Base-by-base conservation (phyloP, 2,113 vertebrate genomes). In the Progne subis region DNA sequence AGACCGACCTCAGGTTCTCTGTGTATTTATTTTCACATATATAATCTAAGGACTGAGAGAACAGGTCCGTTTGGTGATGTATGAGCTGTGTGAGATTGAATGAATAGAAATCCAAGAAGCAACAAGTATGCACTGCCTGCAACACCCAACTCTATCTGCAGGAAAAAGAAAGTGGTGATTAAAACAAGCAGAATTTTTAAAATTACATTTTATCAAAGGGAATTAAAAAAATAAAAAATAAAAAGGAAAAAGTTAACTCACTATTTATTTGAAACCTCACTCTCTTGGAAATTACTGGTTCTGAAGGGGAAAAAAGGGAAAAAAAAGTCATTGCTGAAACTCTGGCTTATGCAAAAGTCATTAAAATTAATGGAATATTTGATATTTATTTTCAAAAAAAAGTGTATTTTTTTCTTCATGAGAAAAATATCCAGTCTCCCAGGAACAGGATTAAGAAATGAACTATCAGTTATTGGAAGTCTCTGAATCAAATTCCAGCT, bases 401-500 rank as follows among this genome's bases (percentile, higher is more conserved):
- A 64, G 7, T 44, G 5, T 37, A 29, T 64, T 69, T 90, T 90
- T 65, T 86, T 57, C 52, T 75, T 39, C 67, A 43, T 29, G 24
- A 79, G 26, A 82, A 88, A 85, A 86, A 63, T 34, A 5, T 18
- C 31, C 49, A 88, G n/a, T 56, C 84, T 86, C 61, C 24, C 47
- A 67, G 39, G 76, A 75, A 37, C 12, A 55, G 32, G 68, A 50
- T 91, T 94, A 88, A 91, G 78, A 90, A 93, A 74, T 75, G 96
- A 91, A 25, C 84, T 77, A 81, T 84, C 65, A 60, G 34, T 75
- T 95, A 94, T 23, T 43, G n/a, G 17, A 89, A 91, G 52, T 18
- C 84, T 72, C 93, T 90, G 56, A 93, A 96, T 94, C 92, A 68
- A 88, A 94, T 90, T 96, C 77, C 77, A 71, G 9, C 85, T 88